Base-by-base conservation (phyloP, 2,113 vertebrate species). In the Opisthocomus hoazin region DNA sequence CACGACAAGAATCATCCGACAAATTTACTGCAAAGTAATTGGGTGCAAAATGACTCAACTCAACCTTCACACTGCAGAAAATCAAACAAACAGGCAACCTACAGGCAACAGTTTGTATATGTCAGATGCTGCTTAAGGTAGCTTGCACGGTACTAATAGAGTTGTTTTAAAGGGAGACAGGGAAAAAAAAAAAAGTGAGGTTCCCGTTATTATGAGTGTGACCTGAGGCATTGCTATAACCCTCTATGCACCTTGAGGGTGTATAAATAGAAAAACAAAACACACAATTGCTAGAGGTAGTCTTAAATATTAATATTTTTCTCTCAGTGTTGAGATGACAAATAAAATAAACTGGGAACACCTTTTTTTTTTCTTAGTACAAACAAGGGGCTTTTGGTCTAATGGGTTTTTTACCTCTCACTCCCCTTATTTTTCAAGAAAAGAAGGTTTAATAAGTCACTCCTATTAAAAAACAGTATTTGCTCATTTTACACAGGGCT, bases 1-100 rank as follows among this genome's bases (percentile, higher is more conserved):
- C 98, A 97, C 98, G 99, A 99, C 99, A 99, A 99, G 98, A 99
- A 98, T 98, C 99, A 99, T 99, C 99, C 98, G 98, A 98, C 99
- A 99, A 98, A 99, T 99, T 99, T 99, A 99, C 99, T 98, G 98
- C 99, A 98, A 98, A 98, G 98, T 99, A 99, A 99, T 99, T 99
- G 98, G 98, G 98, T 99, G 98, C 99, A 99, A 99, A 99, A 99
- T 98, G 98, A 99, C 98, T 99, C 97, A 93, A 98, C 98, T 98
- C 98, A 99, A 98, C 98, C 98, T 98, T 99, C 98, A 99, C 97
- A 96, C 98, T 89, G 97, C 97, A 96, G 97, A 98, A 98, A 98
- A 98, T 98, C 98, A 98, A 98, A 98, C 97, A 97, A 97, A 98
- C 95, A 61, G 96, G 87, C 95, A 94, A 97, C 98, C 97, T 96